Base-by-base conservation (phyloP, 2,113 vertebrate genomes). In the Muscicapa adusta region DNA sequence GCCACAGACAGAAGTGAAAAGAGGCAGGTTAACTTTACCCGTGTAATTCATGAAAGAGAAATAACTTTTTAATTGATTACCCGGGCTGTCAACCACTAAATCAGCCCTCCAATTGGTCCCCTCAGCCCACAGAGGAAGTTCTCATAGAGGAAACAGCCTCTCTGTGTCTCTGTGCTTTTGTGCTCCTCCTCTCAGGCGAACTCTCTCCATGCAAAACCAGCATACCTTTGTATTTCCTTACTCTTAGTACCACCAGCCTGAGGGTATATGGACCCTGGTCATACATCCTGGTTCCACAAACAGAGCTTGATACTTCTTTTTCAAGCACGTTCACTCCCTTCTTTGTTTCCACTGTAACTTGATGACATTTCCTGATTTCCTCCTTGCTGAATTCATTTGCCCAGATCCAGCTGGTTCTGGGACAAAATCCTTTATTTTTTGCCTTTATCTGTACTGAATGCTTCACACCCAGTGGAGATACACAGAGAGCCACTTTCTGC, bases 401-500 rank as follows among this genome's bases (percentile, higher is more conserved):
- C 18, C 25, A 88, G 19, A 28, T 15, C 15, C 42, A 58, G 4
- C 5, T 66, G 45, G 77, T 50, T 33, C 23, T 70, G 34, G 34
- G 45, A 72, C 11, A 61, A 50, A 66, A 36, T 26, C 14, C 12
- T 82, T 56, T 56, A 4, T 65, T 82, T 68, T 79, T 50, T 81
- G n/a, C 23, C 42, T 70, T 60, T 29, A 5, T 36, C 6, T 29
- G 17, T 76, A 45, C 18, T 16, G 33, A 85, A 58, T 10, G 8
- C 8, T 1, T 75, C 3, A 3, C 0, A 12, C 5, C 8, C 15
- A 24, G 10, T 8, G 14, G 20, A 73, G n/a, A 48, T 4, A 18
- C 14, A 29, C 2, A 29, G 18, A 54, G 34, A 71, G 19, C 5
- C 1, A 0, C 3, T 22, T 61, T 56, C 65, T 47, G 54, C 68